A percentile compares a stretch with the other conserved stretches of the same genome.
These are phyloP conservation scores for Anguilla marmorata DNA, from an alignment of 2,797 vertebrate species.

Conservation along the genomic window DNA sequence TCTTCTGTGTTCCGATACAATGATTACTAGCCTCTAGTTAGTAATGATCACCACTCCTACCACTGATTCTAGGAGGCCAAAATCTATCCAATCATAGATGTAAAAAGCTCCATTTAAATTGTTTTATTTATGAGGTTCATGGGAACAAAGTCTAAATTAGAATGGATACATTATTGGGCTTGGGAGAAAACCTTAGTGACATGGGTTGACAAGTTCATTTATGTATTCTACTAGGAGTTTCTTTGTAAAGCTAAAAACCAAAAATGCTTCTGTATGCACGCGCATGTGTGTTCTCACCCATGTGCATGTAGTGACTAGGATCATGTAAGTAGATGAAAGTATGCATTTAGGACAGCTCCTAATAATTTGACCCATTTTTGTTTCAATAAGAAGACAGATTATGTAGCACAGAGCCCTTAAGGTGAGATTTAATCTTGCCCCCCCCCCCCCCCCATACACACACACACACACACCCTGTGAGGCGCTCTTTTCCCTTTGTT, in stretches of 20 bases:
- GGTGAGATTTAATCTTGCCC: not conserved
- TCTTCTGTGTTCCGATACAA: not conserved
- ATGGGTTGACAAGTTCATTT: not conserved
- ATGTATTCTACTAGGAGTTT: not conserved
- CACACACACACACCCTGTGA: not conserved
- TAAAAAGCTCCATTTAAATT: not conserved
- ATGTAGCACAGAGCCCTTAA: not conserved
- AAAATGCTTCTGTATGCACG: not conserved
- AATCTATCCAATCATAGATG: not conserved
- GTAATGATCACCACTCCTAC: not conserved
- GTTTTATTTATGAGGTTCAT: not conserved
- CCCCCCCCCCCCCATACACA: not conserved
- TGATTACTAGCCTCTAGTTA: not conserved
- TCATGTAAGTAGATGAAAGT: not conserved
- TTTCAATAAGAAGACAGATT: not conserved
- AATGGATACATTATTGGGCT: not conserved
- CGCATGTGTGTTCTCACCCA: not conserved
- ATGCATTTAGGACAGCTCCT: not conserved
- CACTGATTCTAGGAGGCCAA: not conserved
- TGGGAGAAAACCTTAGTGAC: not conserved
- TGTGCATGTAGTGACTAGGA: not conserved
- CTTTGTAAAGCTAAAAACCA: not conserved
- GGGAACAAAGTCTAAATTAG: not conserved
- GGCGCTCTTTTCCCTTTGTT: not conserved
- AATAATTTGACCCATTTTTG: conserved; percentile 21